These are phyloP conservation scores for Bucorvus abyssinicus DNA, from an alignment of 2,797 vertebrate species.

Conservation along the genomic window DNA sequence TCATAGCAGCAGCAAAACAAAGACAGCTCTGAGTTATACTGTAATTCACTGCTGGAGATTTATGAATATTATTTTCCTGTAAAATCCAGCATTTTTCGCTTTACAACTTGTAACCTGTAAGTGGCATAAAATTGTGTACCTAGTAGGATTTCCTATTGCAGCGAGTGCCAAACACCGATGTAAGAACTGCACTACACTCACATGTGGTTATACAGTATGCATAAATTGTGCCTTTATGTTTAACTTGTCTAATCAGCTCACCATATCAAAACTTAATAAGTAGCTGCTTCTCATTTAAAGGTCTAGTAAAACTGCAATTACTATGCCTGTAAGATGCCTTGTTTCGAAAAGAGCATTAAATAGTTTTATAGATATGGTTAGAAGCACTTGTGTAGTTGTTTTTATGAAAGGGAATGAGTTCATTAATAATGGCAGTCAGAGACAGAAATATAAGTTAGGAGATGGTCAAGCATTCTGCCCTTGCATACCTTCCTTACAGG, in stretches of 20 bases:
- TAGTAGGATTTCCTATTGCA: conserved; percentile 33
- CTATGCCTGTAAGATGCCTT: conserved; percentile 62
- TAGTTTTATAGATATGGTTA: conserved; percentile 72
- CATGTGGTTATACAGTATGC: conserved; percentile 8
- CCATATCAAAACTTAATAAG: conserved; percentile 74
- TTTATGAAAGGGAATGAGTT: conserved; percentile 67
- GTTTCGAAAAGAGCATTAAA: conserved; percentile 71
- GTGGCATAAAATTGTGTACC: conserved; percentile 48
- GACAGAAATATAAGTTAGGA: conserved; percentile 41
- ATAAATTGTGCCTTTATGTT: conserved; percentile 66
- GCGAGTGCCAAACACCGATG: background rate
- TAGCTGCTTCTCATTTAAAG: conserved; percentile 76
- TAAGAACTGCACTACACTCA: conserved; percentile 17
- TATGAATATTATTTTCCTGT: conserved; percentile 75
- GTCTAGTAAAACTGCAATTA: conserved; percentile 72
- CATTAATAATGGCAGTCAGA: conserved; percentile 52
- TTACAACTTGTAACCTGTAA: conserved; percentile 65
- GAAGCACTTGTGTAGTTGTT: conserved; percentile 65
- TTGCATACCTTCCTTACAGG: background rate
- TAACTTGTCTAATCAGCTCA: conserved; percentile 71
- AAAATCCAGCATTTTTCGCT: conserved; percentile 73
- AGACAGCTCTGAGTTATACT: conserved; percentile 68
- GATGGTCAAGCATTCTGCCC: background rate
- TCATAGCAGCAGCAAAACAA: conserved; percentile 63
- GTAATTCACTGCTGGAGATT: conserved; percentile 69